Conservation (phyloP, 2,797 vertebrate genomes). For the Megaceryle alcyon region DNA sequence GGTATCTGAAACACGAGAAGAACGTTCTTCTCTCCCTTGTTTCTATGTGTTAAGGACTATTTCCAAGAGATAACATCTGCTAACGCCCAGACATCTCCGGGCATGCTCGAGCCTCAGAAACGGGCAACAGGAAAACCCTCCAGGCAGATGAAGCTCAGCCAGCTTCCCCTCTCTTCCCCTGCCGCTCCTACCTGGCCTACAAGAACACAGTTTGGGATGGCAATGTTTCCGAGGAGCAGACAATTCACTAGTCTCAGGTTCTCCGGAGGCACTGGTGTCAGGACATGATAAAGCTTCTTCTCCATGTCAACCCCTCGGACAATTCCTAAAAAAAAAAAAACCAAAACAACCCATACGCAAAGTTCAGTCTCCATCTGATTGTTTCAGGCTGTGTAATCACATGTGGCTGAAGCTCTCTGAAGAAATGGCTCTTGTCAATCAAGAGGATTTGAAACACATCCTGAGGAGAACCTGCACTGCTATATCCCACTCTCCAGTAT, state of each 20-base stretch:
- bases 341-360: too few relatives aligned
- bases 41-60: background rate
- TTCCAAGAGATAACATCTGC: background rate
- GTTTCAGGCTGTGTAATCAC: accelerated
- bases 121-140: background rate
- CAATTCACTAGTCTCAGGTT: constrained; percentile 89
- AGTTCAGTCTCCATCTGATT: background rate
- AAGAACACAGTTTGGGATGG: constrained; percentile 86
- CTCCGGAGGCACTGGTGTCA: constrained; percentile 87
- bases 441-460: background rate
- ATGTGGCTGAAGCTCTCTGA: accelerated
- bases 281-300: constrained; percentile 87
- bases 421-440: background rate
- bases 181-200: constrained; percentile 84
- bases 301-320: constrained; percentile 90
- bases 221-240: constrained; percentile 87
- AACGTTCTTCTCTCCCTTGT: background rate
- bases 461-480: too few relatives aligned
- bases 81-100: background rate
- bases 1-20: background rate
- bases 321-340: constrained; percentile 79
- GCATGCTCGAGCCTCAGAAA: background rate
- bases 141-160: background rate
- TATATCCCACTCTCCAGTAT: accelerated
- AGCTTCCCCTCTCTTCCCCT: accelerated